Conservation (phyloP, 2,888 invertebrate species). For the Erebia aethiops region DNA sequence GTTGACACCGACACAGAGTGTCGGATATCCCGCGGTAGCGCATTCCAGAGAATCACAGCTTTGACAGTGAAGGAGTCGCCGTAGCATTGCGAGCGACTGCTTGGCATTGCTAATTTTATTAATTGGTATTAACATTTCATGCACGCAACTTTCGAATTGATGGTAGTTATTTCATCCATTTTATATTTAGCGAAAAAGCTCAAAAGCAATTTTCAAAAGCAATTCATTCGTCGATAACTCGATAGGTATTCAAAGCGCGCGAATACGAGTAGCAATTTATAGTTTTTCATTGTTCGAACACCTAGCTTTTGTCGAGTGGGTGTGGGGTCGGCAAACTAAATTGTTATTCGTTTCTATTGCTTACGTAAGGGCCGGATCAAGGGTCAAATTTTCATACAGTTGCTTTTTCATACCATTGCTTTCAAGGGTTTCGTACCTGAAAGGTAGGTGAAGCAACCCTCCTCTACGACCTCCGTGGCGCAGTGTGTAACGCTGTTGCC, state of each 20-base stretch:
- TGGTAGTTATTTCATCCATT: neutral
- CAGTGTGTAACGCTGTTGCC: no score
- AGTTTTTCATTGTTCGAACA: conserved; percentile 7
- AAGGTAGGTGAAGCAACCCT: no score
- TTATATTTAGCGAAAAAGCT: neutral
- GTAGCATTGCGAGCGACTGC: no score
- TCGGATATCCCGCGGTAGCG: no score
- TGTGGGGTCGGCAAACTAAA: neutral
- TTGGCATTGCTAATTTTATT: no score
- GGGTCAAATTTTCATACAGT: neutral
- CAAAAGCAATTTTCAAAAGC: conserved; percentile 15
- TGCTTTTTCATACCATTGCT: neutral
- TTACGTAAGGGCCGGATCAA: neutral
- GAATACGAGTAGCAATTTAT: conserved; percentile 5
- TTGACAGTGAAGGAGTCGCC: no score
- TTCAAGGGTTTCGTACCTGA: no score
- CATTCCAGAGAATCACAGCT: no score
- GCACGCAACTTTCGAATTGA: no score
- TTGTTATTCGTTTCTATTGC: neutral
- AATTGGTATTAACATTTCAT: no score
- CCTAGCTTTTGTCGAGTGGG: neutral
- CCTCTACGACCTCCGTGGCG: no score
- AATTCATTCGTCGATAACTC: neutral
- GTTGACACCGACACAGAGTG: no score
- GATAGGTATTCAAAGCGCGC: neutral